Base-by-base conservation (phyloP, 2,888 invertebrate genomes). In the Myopa tessellatipennis region DNA sequence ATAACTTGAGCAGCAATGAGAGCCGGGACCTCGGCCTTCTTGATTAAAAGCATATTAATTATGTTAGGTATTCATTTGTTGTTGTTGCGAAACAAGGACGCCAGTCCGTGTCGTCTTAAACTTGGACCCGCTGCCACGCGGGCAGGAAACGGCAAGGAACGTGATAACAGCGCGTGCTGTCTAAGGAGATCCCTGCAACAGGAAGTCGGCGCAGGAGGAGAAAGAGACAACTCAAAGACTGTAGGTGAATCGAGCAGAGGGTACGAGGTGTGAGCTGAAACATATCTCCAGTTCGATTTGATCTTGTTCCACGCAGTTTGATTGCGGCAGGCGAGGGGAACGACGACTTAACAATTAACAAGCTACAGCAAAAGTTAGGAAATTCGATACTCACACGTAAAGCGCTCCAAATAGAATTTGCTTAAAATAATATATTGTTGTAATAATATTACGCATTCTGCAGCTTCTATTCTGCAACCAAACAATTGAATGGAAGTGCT, bases 31-130 rank as follows among this genome's bases (percentile, higher is more conserved):
- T 58, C 58, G 58, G 58, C 75, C 68, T 68, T 81, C 81, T 80
- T 82, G 83, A 84, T 85, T 84, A 84, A 84, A 82, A 82, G 84
- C 84, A 84, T 85, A 87, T 88, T 87, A 86, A 88, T 87, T 88
- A 86, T 82, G 78, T 68, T 73, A 14, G 45, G 63, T 18, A 65
- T 36, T 34, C 50, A 55, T 55, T 70, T 70, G 34, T 45, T 70
- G 45, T 50, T 65, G 38, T 76, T 79, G 61, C 50, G 50, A 78
- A 26, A 52, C 65, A 77, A 76, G 61, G 78, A 60, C 77, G 77
- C 79, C 78, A 78, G 70, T 71, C 55, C 71, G 74, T 58, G 18
- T 76, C 60, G 40, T 38, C 36, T 58, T 52, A 58, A 26, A 10
- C 70, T 10, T 70, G 40, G 38, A 38, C 67, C 45, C 16, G 61